Evolutionary conservation across 2,888 invertebrate species (phyloP), one percentile per base, ranked within the genome.

Genomic region (Metacarcinus magister): DNA sequence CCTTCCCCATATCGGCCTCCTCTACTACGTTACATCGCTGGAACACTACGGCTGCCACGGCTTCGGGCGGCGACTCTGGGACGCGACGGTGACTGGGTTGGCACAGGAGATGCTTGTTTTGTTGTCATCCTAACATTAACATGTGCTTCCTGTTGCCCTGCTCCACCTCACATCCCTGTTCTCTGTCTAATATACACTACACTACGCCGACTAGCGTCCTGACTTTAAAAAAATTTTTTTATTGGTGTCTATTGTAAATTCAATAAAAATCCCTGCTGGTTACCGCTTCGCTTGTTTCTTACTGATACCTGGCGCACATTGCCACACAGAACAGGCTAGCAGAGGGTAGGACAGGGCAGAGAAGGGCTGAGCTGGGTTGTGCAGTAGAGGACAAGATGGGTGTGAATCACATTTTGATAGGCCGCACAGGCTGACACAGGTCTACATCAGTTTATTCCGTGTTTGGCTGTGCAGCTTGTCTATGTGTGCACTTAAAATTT

Each of bases 11-110:
- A 43, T 94, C 43, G 8, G 32, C 32, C 54, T 43, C 32, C 32
- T 96, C 89, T 44, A 46, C 8, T 7, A 96, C 48, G 46, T 96
- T 94, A 89, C 94, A 96, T 13, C 39, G 60, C 87, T 54, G 54
- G 92, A 46, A 94, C 43, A 48, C 44, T 44, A 94, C 94, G 19
- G 13, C 28, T 23, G 43, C 16, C n/a, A 2, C 16, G 13, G 43
- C 43, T 32, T 32, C 95, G 23, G 95, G 23, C 13, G 60, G 89
- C 8, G 93, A 46, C 82, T 10, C 93, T 87, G 87, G 67, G 75
- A n/a, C 54, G 48, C n/a, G 87, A 39, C 16, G 87, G 39, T 87
- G 87, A 87, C 87, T 87, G 23, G 39, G 28, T 60, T 60, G 60
- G 19, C 60, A 60, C 60, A 60, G 60, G 60, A 60, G 60, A 60